A percentile compares a stretch with the other conserved stretches of the same genome.
Evolutionary conservation across 2,797 vertebrate genomes (phyloP).

Genomic region (Podargus strigoides): DNA sequence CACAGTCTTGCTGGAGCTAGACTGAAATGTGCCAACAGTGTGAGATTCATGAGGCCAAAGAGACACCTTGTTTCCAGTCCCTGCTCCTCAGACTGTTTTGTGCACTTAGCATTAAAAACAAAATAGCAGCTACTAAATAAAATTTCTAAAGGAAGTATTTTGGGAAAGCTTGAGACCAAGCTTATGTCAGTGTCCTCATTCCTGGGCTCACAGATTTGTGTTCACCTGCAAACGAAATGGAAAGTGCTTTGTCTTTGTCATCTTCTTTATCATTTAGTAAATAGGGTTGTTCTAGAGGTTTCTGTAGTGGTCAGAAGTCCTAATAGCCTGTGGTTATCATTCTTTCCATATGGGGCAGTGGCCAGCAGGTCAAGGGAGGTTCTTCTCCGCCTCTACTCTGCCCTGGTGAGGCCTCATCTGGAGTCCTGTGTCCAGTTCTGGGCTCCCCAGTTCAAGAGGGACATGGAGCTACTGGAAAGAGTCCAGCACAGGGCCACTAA

Average conservation of each 20-base stretch:
- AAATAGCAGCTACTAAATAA: background rate
- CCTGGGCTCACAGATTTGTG: background rate
- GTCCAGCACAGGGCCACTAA: no score
- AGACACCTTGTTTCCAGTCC: background rate
- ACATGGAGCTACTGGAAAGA: no score
- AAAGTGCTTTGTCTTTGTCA: background rate
- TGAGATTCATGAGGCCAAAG: background rate
- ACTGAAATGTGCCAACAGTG: background rate
- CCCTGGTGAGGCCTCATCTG: no score
- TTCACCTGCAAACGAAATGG: background rate
- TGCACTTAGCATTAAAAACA: background rate
- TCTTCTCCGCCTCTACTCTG: no score
- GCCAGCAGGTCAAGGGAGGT: no score
- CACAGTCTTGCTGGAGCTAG: background rate
- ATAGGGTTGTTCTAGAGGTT: background rate
- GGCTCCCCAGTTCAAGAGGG: no score
- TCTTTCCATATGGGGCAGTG: background rate
- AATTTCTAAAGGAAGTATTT: background rate
- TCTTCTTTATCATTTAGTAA: background rate
- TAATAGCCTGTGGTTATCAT: background rate
- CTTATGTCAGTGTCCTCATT: background rate
- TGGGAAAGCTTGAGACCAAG: background rate
- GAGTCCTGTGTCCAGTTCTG: no score
- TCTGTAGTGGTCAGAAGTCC: background rate
- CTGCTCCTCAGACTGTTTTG: background rate